Conservation (phyloP, 2,113 vertebrate genomes). For the Equus przewalskii region DNA sequence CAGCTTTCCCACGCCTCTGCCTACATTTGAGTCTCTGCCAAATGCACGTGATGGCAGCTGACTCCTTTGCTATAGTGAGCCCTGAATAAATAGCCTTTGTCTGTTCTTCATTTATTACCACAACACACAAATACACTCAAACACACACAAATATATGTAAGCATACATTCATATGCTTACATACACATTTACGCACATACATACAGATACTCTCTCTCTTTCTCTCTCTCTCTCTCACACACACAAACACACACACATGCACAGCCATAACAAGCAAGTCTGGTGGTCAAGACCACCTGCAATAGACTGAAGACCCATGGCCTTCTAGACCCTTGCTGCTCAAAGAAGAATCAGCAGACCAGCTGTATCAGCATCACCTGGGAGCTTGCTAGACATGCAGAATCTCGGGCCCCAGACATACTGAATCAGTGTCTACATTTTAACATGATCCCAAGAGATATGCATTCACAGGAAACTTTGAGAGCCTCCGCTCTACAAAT, state of each 20-base stretch:
- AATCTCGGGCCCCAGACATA: neutral
- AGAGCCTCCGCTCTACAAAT: neutral
- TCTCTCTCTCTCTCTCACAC: neutral
- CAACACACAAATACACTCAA: neutral
- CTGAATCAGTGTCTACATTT: neutral
- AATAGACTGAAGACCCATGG: neutral
- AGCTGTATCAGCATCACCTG: neutral
- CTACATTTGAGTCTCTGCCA: slow-evolving; percentile 4
- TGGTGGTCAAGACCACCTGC: neutral
- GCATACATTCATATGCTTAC: neutral
- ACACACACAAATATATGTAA: neutral
- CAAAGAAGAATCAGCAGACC: neutral
- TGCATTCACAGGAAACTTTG: neutral
- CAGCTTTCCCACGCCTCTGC: neutral
- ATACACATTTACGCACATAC: neutral
- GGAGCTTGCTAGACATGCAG: neutral
- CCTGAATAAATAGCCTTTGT: neutral
- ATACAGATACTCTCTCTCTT: neutral
- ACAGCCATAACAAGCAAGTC: neutral
- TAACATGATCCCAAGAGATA: neutral
- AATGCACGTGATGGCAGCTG: neutral
- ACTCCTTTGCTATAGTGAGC: neutral
- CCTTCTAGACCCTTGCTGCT: neutral
- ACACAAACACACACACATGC: neutral
- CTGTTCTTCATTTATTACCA: slow-evolving; percentile 31